Base-by-base conservation (phyloP, 2,888 invertebrate species). In the Perizoma flavofasciatum region DNA sequence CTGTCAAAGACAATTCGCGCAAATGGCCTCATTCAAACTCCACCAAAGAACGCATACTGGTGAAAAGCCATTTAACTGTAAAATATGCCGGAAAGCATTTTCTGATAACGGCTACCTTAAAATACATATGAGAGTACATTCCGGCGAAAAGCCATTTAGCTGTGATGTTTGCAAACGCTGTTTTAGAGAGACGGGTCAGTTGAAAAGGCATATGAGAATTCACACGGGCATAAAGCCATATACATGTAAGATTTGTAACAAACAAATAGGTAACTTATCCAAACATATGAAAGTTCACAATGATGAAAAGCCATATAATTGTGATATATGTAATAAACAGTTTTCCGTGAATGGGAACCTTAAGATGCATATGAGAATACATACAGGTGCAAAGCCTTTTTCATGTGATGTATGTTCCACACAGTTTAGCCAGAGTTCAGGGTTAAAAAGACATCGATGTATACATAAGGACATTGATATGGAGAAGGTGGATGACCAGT, bases 41-140 rank as follows among this genome's bases (percentile, higher is more conserved):
- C 91, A 91, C 44, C 85, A 86, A 57, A 53, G 91, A 0, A 89
- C 88, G 0, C 91, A 91, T 37, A 90, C 91, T 0, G 91, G 91
- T 0, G 91, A 90, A 43, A 71, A 77, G 5, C 91, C 91, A 0
- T 91, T 68, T 49, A 68, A 79, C 0, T 91, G 91, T 50, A 81
- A 82, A 61, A 75, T 91, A 0, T 91, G 91, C 41, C 85, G 88
- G 6, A 90, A 90, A 66, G 79, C 85, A 0, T 91, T 91, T 45
- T 85, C 91, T 0, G 89, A 90, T 47, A 90, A 88, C n/a, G 89
- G 89, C 0, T 89, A 91, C 53, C 71, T 91, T 9, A 91, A 88
- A 62, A 89, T 89, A 0, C 91, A 91, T 59, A 87, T 89, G 88
- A 66, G 90, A 0, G 81, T 89, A 0, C 91, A 91, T 59, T 88